Evolutionary conservation across 1,140 invertebrate species (phyloP).

Genomic region (Drosophila kanapiae): DNA sequence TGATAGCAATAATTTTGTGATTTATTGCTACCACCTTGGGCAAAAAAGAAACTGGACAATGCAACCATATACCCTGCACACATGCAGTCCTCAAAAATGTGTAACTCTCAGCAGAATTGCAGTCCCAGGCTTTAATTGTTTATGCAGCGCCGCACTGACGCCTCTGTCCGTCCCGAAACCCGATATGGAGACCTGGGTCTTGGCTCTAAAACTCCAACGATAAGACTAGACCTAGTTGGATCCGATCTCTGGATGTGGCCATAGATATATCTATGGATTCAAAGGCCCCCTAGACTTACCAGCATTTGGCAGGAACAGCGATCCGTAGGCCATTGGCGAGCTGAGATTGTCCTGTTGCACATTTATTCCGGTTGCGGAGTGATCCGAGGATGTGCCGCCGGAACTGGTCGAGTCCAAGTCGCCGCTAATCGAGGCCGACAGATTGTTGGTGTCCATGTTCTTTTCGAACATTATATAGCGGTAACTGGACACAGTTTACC

Average conservation of each 20-base stretch:
- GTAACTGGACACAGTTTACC: slow-evolving; percentile 20
- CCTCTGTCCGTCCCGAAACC: slow-evolving; percentile 59
- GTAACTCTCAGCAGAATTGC: slow-evolving; percentile 71
- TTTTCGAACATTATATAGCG: slow-evolving; percentile 73
- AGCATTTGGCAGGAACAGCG: slow-evolving; percentile 77
- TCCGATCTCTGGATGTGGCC: slow-evolving; percentile 13
- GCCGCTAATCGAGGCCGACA: slow-evolving; percentile 73
- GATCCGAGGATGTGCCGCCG: slow-evolving; percentile 80
- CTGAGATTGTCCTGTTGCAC: slow-evolving; percentile 80
- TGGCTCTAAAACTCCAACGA: slow-evolving; percentile 37
- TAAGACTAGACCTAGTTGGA: slow-evolving; percentile 47
- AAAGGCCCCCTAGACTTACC: slow-evolving; percentile 52
- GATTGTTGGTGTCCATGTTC: slow-evolving; percentile 74
- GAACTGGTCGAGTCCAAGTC: slow-evolving; percentile 83
- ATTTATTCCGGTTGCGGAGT: slow-evolving; percentile 47
- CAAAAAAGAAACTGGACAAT: slow-evolving; percentile 2
- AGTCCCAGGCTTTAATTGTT: slow-evolving; percentile 75
- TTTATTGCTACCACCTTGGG: neutral
- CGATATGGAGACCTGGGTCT: slow-evolving; percentile 40
- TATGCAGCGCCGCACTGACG: slow-evolving; percentile 78
- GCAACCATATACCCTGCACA: slow-evolving; percentile 5
- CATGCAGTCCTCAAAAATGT: slow-evolving; percentile 68
- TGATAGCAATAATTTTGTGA: too few relatives aligned
- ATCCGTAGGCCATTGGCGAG: slow-evolving; percentile 78
- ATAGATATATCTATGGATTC: neutral